Conservation (phyloP, 2,113 vertebrate species). For the Baryphthengus martii region DNA sequence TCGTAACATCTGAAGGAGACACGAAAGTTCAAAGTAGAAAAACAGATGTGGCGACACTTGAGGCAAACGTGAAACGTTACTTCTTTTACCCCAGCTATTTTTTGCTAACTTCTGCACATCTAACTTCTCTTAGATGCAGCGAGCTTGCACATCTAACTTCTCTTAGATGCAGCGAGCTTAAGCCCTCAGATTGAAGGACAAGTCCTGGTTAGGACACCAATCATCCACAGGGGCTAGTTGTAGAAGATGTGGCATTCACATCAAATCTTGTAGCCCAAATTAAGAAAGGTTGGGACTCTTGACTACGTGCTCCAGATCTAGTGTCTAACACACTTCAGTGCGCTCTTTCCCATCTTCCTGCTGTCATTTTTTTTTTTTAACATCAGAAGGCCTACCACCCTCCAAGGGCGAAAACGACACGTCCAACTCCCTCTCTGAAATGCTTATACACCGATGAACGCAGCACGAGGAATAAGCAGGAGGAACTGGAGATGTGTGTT, state of each 20-base stretch:
- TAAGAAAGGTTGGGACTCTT: not conserved
- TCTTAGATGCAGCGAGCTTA: not conserved
- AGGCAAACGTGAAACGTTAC: not conserved
- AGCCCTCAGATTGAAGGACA: not conserved
- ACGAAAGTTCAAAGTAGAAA: constrained; percentile 32
- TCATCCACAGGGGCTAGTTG: not conserved
- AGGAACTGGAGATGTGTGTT: too few relatives aligned
- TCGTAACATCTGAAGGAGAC: constrained; percentile 66
- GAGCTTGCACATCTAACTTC: not conserved
- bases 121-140: not conserved
- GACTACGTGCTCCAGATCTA: not conserved
- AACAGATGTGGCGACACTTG: constrained; percentile 29
- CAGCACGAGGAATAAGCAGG: too few relatives aligned
- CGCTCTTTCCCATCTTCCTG: not conserved
- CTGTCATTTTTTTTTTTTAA: too few relatives aligned
- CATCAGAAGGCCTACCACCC: too few relatives aligned
- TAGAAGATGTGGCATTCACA: not conserved
- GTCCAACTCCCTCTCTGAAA: too few relatives aligned
- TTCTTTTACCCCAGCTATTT: constrained; percentile 28
- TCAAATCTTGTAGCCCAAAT: not conserved
- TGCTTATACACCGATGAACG: too few relatives aligned
- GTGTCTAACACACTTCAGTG: constrained; percentile 2
- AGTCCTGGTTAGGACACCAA: not conserved
- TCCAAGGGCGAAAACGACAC: too few relatives aligned
- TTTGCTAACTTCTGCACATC: not conserved